phyloP scores from a whole-genome alignment of 2,113 vertebrate species.

The Dipodomys merriami region DNA sequence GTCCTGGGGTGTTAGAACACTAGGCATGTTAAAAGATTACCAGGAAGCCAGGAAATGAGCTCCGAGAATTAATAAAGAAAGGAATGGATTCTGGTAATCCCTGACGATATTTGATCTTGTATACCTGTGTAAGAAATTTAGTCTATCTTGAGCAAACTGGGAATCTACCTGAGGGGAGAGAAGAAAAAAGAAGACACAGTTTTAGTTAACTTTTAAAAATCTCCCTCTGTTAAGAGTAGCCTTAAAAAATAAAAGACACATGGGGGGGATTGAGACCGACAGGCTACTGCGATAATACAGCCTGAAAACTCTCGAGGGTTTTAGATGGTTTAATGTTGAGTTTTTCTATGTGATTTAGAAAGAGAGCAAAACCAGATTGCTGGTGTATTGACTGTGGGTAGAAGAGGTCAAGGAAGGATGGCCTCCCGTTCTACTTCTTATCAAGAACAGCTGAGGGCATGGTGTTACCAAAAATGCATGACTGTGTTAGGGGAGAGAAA shows the following conservation, averaged over 20 bases:
- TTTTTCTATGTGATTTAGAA: background rate
- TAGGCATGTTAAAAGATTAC: background rate
- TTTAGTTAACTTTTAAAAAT: background rate
- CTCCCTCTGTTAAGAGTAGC: background rate
- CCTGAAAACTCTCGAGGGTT: background rate
- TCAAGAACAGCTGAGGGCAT: background rate
- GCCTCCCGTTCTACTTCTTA: background rate
- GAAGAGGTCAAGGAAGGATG: background rate
- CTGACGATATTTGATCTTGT: background rate
- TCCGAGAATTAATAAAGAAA: background rate
- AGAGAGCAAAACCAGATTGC: background rate
- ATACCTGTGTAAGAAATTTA: background rate
- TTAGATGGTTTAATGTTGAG: background rate
- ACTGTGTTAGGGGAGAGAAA: accelerated
- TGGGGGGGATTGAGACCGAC: background rate
- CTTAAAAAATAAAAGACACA: background rate
- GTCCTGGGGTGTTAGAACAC: background rate
- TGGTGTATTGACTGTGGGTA: background rate
- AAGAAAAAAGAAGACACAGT: background rate
- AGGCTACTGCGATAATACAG: background rate
- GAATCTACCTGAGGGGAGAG: background rate
- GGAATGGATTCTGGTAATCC: background rate
- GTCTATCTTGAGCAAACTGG: background rate
- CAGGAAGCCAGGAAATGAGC: background rate
- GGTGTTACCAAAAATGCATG: background rate